Conservation (phyloP, 2,888 invertebrate species). For the Agrotis segetum region DNA sequence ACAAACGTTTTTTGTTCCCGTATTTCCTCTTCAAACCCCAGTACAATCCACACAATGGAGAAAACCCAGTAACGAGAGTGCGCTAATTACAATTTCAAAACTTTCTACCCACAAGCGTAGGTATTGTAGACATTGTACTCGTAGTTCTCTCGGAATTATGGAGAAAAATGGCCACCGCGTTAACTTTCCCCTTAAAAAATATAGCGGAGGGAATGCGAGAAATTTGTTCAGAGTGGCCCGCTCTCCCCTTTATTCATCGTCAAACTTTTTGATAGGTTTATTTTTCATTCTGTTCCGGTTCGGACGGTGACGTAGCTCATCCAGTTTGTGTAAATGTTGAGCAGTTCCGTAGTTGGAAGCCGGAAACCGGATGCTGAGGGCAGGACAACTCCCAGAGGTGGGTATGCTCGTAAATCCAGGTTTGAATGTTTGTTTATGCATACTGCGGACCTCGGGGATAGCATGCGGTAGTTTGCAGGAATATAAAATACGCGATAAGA, state of each 20-base stretch:
- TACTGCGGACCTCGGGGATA: conserved; percentile 62
- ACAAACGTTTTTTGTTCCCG: conserved; percentile 41
- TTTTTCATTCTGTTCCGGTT: conserved; percentile 56
- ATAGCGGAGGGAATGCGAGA: conserved; percentile 38
- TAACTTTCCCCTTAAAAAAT: conserved; percentile 47
- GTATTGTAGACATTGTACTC: conserved; percentile 46
- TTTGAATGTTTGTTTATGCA: conserved; percentile 72
- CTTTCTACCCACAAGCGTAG: conserved; percentile 34
- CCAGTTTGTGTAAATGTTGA: conserved; percentile 62
- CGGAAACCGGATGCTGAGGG: conserved; percentile 48
- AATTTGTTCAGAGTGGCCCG: conserved; percentile 51
- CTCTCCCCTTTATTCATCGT: conserved; percentile 56
- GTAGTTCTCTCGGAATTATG: conserved; percentile 50
- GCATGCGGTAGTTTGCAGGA: conserved; percentile 48
- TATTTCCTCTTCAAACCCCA: conserved; percentile 33
- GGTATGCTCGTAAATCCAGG: conserved; percentile 72
- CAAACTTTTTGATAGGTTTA: conserved; percentile 61
- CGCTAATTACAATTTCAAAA: conserved; percentile 57
- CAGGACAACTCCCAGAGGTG: conserved; percentile 68
- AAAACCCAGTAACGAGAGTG: conserved; percentile 48
- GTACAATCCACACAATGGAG: conserved; percentile 48
- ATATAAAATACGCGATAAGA: conserved; percentile 48
- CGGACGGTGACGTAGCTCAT: conserved; percentile 50
- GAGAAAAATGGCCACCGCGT: conserved; percentile 37
- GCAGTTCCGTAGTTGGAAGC: conserved; percentile 53